phyloP scores from a whole-genome alignment of 2,888 invertebrate genomes.

The Brachypalpus laphriformis region DNA sequence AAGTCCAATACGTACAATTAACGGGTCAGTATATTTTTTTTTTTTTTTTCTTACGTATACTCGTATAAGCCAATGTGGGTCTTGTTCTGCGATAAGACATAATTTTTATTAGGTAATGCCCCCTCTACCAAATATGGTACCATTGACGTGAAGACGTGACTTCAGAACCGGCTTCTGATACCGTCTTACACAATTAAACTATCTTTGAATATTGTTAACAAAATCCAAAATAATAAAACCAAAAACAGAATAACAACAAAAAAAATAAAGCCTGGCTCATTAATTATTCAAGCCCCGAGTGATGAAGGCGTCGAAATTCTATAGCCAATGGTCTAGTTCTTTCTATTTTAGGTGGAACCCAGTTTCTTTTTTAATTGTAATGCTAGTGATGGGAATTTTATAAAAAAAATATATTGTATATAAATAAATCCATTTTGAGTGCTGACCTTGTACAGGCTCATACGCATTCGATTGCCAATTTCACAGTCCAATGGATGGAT shows the following conservation, averaged over 20 bases:
- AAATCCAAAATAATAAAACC: conserved; percentile 19
- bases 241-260: conserved; percentile 1
- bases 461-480: conserved; percentile 5
- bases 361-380: conserved; percentile 1
- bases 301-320: not conserved
- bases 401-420: not conserved
- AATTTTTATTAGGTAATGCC: conserved; percentile 31
- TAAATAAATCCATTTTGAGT: not conserved
- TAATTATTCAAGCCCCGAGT: conserved; percentile 21
- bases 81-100: conserved; percentile 34
- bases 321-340: conserved; percentile 17
- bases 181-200: conserved; percentile 19
- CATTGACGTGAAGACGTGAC: conserved; percentile 37
- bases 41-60: too few species aligned
- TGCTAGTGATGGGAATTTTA: conserved; percentile 11
- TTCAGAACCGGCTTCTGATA: conserved; percentile 35
- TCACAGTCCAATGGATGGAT: conserved; percentile 13
- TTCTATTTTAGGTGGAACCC: conserved; percentile 28
- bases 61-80: conserved; percentile 26
- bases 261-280: not conserved
- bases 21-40: conserved; percentile 17
- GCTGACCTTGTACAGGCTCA: conserved; percentile 10
- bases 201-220: not conserved
- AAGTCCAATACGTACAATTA: conserved; percentile 4
- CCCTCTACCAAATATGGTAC: not conserved